phyloP scores from a whole-genome alignment of 2,113 vertebrate genomes.

The Hemicordylus capensis region DNA sequence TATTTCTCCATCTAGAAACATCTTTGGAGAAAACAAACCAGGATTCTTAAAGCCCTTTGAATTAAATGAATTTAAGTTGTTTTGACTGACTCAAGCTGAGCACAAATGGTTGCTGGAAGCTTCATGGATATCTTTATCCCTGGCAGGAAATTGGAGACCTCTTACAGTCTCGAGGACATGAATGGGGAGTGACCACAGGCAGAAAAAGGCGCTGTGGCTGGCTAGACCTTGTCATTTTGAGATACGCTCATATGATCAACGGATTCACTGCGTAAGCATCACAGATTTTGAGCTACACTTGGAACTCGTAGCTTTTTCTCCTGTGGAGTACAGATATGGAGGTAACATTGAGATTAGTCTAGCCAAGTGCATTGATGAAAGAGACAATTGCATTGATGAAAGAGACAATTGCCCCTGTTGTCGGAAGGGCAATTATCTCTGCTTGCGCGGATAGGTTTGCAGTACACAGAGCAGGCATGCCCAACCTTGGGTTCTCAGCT shows the following conservation, averaged over 20 bases:
- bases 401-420: constrained; percentile 26
- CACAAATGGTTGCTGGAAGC: neutral
- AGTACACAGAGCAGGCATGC: neutral
- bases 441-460: neutral
- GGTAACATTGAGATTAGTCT: constrained; percentile 69
- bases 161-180: constrained; percentile 92
- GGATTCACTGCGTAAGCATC: constrained; percentile 95
- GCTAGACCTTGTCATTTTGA: constrained; percentile 94
- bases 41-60: neutral
- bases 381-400: no score
- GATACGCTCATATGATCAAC: constrained; percentile 97
- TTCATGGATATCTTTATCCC: neutral
- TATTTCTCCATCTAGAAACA: neutral
- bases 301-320: constrained; percentile 70
- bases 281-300: constrained; percentile 70
- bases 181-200: constrained; percentile 96
- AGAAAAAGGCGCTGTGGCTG: constrained; percentile 96
- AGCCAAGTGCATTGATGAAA: constrained; percentile 59
- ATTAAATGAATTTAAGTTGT: no score
- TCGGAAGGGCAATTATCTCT: constrained; percentile 18
- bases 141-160: constrained; percentile 88
- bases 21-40: neutral
- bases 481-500: no score
- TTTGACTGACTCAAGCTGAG: accelerated
- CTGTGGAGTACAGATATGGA: constrained; percentile 71